Percentiles rank a stretch among this genome's conserved stretches.
Conservation (phyloP, 1,140 invertebrate species). For the Lerema accius region DNA sequence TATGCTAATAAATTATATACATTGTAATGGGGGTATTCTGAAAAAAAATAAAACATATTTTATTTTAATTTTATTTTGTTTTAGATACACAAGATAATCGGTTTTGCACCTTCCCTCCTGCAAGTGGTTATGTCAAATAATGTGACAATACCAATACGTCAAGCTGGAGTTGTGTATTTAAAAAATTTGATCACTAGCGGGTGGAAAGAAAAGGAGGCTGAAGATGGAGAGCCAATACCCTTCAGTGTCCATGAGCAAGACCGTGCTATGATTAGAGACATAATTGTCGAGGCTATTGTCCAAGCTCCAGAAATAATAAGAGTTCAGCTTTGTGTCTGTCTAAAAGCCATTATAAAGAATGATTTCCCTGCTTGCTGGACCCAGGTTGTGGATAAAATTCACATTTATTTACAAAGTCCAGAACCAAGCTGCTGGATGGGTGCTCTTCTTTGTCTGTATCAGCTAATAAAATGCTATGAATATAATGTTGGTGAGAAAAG, state of each 20-base stretch:
- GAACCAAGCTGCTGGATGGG: slow-evolving; percentile 96
- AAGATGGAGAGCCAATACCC: slow-evolving; percentile 88
- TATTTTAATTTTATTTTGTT: slow-evolving; percentile 47
- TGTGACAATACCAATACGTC: slow-evolving; percentile 95
- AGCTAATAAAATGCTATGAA: slow-evolving; percentile 98
- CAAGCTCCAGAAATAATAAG: slow-evolving; percentile 95
- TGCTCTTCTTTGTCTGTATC: slow-evolving; percentile 95
- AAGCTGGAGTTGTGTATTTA: slow-evolving; percentile 98
- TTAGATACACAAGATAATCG: slow-evolving; percentile 83
- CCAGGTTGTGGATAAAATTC: slow-evolving; percentile 97
- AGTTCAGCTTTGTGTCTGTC: slow-evolving; percentile 95
- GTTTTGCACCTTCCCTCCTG: slow-evolving; percentile 95
- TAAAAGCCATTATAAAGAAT: slow-evolving; percentile 96
- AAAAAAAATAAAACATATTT: too few species aligned
- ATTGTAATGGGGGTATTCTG: too few species aligned
- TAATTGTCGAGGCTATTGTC: slow-evolving; percentile 97
- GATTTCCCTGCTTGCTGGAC: slow-evolving; percentile 99
- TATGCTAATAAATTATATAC: too few species aligned
- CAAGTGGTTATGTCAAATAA: slow-evolving; percentile 96
- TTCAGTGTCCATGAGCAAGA: slow-evolving; percentile 99
- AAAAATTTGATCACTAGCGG: slow-evolving; percentile 96
- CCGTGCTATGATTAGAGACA: slow-evolving; percentile 94
- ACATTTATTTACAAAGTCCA: slow-evolving; percentile 84
- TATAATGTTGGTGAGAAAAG: slow-evolving; percentile 96
- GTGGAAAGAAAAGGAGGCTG: slow-evolving; percentile 94